Evolutionary conservation across 2,888 invertebrate genomes (phyloP), one percentile per base, ranked within the genome.

Genomic region (Trichopria drosophilae): DNA sequence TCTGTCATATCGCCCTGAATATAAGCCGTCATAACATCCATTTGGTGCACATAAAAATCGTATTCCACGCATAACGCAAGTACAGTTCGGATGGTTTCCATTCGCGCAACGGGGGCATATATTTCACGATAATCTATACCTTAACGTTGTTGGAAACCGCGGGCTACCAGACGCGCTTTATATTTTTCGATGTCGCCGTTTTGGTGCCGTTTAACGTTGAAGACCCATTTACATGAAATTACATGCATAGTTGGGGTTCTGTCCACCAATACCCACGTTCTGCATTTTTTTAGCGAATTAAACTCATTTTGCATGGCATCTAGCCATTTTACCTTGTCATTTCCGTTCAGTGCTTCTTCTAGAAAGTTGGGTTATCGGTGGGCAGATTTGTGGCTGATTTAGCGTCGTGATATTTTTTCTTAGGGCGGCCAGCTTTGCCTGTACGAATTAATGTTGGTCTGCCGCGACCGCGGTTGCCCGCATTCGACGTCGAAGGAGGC

Each of bases 371-470:
- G n/a, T n/a, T n/a, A n/a, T n/a, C n/a, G n/a, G n/a, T n/a, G n/a
- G n/a, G n/a, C n/a, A n/a, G n/a, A n/a, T n/a, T n/a, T n/a, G n/a
- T n/a, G n/a, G n/a, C n/a, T n/a, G n/a, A n/a, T n/a, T n/a, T n/a
- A n/a, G n/a, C n/a, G n/a, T n/a, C n/a, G n/a, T n/a, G n/a, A n/a
- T 52, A 54, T 4, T 44, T 4, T 39, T 54, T 54, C 18, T 24
- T 40, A 32, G 59, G 59, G 32, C 67, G 75, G 72, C 59, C 75
- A 64, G 20, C 68, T 68, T 69, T 76, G 73, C 68, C 77, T 73
- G 46, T 70, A 65, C 61, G 72, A 66, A 37, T 52, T 60, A 50
- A 40, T 36, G 23, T 50, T 40, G 54, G 54, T 22, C 55, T 48
- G 15, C 54, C 56, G 15, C 39, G 39, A 7, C 32, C 41, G 31